Base-by-base conservation (phyloP, 2,797 vertebrate genomes). In the Pantherophis alleghaniensis region DNA sequence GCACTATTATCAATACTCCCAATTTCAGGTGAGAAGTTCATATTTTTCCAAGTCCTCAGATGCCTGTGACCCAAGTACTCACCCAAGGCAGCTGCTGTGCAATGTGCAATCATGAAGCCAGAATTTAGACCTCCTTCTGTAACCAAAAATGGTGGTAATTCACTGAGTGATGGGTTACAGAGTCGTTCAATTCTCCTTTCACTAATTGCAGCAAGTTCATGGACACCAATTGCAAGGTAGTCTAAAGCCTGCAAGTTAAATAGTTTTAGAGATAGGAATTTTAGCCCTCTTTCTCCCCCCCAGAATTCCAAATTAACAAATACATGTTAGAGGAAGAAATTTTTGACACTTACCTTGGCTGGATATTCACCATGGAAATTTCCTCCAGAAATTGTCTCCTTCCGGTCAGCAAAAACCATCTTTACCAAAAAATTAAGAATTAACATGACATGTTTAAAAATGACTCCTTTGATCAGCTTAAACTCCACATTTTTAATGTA, bases 351-450 rank as follows among this genome's bases (percentile, higher is more conserved):
- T 98, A 99, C 99, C 98, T 99, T 99, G 91, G 99, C 99, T 95
- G 99, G 99, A 95, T 99, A 99, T 98, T 99, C 99, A 69, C 99
- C 99, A n/a, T 99, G 99, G 96, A 99, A 99, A 97, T 99, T 99
- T 92, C 99, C 99, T 90, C 99, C 99, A 69, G 99, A 99, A 97
- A 99, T 99, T 53, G 99, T 99, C 95, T 99, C 99, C 92, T 98
- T 98, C 96, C 99, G 98, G 94, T 98, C 98, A 66, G 99, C 98
- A 98, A 99, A 99, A 42, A 99, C 99, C 99, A 99, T 99, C 99
- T 99, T 97, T 86, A 74, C 93, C 86, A 91, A 12, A 11, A 66
- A 10, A 94, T 98, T 98, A 98, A 98, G 97, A 95, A 7, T 7
- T 60, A 92, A 18, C 26, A 32, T 94, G 92, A 55, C 37, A 4